Conservation (phyloP, 2,888 invertebrate species). For the Trissoscelio sp. region DNA sequence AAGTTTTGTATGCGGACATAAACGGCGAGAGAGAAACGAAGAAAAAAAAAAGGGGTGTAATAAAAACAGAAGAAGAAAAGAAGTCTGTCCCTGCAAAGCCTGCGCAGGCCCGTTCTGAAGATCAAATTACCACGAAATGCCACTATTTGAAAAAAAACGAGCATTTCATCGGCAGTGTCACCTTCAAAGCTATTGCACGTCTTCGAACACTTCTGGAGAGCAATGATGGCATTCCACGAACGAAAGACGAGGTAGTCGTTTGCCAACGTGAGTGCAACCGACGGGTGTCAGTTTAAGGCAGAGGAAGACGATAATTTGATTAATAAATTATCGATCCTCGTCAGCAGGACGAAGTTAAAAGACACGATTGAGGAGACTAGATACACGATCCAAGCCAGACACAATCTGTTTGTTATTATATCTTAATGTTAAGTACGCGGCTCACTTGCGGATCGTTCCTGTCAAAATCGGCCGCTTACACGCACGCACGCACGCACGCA, state of each 20-base stretch:
- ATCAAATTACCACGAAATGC: slow-evolving; percentile 66
- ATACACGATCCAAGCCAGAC: slow-evolving; percentile 68
- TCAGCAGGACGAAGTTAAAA: slow-evolving; percentile 70
- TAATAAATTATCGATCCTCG: slow-evolving; percentile 69
- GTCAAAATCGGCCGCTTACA: slow-evolving; percentile 34
- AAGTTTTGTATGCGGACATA: too few species aligned
- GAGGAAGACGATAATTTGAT: slow-evolving; percentile 69
- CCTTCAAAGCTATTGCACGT: slow-evolving; percentile 68
- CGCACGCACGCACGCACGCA: slow-evolving; percentile 23
- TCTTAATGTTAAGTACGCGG: slow-evolving; percentile 66
- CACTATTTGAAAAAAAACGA: slow-evolving; percentile 23
- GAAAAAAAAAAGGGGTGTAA: not conserved
- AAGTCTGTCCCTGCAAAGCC: slow-evolving; percentile 55
- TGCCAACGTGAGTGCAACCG: slow-evolving; percentile 66
- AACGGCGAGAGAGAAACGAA: too few species aligned
- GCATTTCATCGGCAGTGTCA: slow-evolving; percentile 67
- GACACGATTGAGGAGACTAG: slow-evolving; percentile 69
- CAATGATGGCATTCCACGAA: slow-evolving; percentile 66
- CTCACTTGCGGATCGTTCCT: slow-evolving; percentile 45
- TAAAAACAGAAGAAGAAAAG: slow-evolving; percentile 31
- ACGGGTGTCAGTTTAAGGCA: slow-evolving; percentile 69
- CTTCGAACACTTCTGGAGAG: slow-evolving; percentile 66
- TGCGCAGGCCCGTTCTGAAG: slow-evolving; percentile 61
- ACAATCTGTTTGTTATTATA: slow-evolving; percentile 67
- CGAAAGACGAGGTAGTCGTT: slow-evolving; percentile 70